Evolutionary conservation across 2,113 vertebrate species (phyloP).

Genomic region (Phalacrocorax carbo): DNA sequence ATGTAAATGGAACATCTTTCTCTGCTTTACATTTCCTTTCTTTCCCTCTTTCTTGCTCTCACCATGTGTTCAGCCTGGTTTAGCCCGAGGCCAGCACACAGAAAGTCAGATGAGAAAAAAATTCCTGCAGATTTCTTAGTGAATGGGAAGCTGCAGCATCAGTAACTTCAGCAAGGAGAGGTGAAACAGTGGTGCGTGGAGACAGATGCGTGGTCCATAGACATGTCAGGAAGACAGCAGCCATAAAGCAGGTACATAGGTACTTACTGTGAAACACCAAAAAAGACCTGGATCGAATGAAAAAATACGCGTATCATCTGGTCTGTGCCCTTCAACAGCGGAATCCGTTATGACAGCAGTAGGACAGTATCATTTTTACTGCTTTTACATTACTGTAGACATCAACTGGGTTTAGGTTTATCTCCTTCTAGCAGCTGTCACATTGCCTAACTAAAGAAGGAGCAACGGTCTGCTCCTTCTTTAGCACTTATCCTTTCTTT

Average conservation of each 20-base stretch:
- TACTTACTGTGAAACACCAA: neutral
- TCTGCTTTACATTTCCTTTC: slow-evolving; percentile 52
- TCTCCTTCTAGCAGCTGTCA: neutral
- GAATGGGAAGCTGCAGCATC: neutral
- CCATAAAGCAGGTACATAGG: neutral
- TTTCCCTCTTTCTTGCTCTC: neutral
- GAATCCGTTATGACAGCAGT: neutral
- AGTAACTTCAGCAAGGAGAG: neutral
- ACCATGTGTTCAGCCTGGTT: slow-evolving; percentile 18
- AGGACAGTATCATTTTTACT: neutral
- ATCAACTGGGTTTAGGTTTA: neutral
- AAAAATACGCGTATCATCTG: neutral
- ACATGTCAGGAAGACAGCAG: neutral
- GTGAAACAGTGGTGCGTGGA: neutral
- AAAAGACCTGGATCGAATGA: neutral
- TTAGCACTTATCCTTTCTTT: neutral
- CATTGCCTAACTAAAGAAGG: neutral
- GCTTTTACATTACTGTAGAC: neutral
- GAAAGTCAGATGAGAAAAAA: slow-evolving; percentile 4
- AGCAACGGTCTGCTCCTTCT: neutral
- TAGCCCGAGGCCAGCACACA: slow-evolving; percentile 1
- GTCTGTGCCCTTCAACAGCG: neutral
- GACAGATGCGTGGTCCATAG: neutral
- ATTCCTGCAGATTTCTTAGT: neutral
- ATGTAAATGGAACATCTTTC: slow-evolving; percentile 52